Conservation (phyloP, 92 coral and sea anemone species). For the Epizoanthus scotinus region DNA sequence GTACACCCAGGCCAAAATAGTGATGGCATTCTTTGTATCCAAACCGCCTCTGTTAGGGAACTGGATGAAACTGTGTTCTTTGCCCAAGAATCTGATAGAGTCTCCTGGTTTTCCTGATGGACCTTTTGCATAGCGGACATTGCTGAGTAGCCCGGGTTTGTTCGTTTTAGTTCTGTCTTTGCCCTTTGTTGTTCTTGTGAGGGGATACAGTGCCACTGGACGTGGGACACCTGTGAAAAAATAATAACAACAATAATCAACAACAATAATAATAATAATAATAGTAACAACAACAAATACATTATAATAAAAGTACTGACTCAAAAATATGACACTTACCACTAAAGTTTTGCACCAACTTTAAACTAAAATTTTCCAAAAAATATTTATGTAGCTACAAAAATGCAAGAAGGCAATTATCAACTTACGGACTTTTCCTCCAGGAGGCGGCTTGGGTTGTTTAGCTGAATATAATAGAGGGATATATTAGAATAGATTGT, state of each 20-base stretch:
- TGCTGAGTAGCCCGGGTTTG: slow-evolving; percentile 73
- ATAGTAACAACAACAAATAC: not conserved
- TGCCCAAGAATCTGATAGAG: slow-evolving; percentile 75
- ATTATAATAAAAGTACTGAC: too few relatives aligned
- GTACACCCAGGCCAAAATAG: slow-evolving; percentile 81
- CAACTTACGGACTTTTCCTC: too few relatives aligned
- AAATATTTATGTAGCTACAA: too few relatives aligned
- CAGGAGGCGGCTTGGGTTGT: too few relatives aligned
- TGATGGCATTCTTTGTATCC: slow-evolving; percentile 71
- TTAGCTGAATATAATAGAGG: too few relatives aligned
- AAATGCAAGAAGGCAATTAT: too few relatives aligned
- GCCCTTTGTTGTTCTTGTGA: slow-evolving; percentile 16
- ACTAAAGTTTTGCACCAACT: too few relatives aligned
- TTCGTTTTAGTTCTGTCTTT: slow-evolving; percentile 35
- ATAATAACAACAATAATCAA: not conserved
- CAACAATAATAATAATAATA: not conserved
- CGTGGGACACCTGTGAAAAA: slow-evolving; percentile 18
- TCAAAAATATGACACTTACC: too few relatives aligned
- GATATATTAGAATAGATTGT: too few relatives aligned
- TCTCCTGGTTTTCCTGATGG: slow-evolving; percentile 75
- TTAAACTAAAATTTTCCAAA: too few relatives aligned
- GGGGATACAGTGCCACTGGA: slow-evolving; percentile 25
- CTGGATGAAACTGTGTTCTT: slow-evolving; percentile 74
- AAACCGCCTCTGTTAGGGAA: slow-evolving; percentile 75
- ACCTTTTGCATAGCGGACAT: slow-evolving; percentile 70